These are phyloP conservation scores for Phrynocephalus vlangalii DNA, from an alignment of 2,797 vertebrate species.

Conservation along the genomic window DNA sequence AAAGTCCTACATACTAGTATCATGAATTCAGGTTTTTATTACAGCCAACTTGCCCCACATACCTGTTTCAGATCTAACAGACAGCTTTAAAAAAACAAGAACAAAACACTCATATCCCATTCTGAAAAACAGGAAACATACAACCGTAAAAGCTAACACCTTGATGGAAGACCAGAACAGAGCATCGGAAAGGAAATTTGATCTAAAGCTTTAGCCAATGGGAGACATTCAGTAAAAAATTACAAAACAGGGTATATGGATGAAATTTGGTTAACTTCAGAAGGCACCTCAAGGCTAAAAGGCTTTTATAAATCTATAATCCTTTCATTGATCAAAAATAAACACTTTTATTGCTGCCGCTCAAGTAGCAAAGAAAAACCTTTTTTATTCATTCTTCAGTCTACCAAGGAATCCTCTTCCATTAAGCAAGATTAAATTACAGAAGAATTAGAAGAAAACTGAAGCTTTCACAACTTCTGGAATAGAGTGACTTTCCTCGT, in stretches of 20 bases:
- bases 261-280: constrained; percentile 88
- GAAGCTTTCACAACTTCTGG: constrained; percentile 75
- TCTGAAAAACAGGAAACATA: constrained; percentile 72
- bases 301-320: constrained; percentile 91
- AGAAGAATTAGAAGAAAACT: constrained; percentile 77
- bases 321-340: constrained; percentile 85
- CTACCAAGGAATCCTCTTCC: constrained; percentile 77
- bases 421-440: constrained; percentile 77
- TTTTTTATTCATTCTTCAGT: constrained; percentile 75
- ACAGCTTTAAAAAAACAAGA: constrained; percentile 54
- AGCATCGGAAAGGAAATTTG: constrained; percentile 77
- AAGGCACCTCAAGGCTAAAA: constrained; percentile 99
- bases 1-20: constrained; percentile 45
- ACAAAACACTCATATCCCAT: constrained; percentile 8
- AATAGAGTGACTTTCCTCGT: constrained; percentile 79
- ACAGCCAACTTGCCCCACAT: constrained; percentile 68
- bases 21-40: constrained; percentile 42
- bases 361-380: constrained; percentile 83
- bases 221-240: constrained; percentile 82
- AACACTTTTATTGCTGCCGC: constrained; percentile 91
- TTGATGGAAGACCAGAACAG: constrained; percentile 87
- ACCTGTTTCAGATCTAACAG: constrained; percentile 72
- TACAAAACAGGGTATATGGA: constrained; percentile 80
- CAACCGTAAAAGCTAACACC: constrained; percentile 77
- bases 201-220: constrained; percentile 76